These are phyloP conservation scores for Chymomyza caudatula DNA, from an alignment of 2,888 invertebrate genomes.

Conservation along the genomic window DNA sequence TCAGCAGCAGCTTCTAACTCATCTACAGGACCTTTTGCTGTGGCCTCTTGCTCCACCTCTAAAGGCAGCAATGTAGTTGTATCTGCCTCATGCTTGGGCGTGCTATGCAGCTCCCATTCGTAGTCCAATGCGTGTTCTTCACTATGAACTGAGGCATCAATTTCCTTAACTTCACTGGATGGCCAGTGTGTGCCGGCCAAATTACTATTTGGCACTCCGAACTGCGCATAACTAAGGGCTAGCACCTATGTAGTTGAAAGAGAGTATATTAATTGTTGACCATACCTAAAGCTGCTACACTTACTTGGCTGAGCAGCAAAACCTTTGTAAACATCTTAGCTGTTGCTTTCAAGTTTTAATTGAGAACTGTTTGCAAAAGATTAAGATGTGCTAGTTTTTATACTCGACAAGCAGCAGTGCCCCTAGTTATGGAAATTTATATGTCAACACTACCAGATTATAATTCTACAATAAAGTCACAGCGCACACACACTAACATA, in stretches of 20 bases:
- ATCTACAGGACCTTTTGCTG: slow-evolving; percentile 25
- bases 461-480: background rate
- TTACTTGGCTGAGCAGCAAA: slow-evolving; percentile 48
- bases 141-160: slow-evolving; percentile 12
- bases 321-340: slow-evolving; percentile 43
- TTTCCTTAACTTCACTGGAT: background rate
- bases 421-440: slow-evolving; percentile 27
- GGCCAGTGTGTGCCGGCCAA: background rate
- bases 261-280: background rate
- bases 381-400: slow-evolving; percentile 31
- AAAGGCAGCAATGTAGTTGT: slow-evolving; percentile 31
- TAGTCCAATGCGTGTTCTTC: slow-evolving; percentile 35
- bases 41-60: slow-evolving; percentile 13
- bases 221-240: slow-evolving; percentile 39
- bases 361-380: slow-evolving; percentile 29
- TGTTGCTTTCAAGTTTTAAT: slow-evolving; percentile 4
- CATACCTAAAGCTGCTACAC: background rate
- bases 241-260: background rate
- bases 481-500: background rate
- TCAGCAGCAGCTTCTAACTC: slow-evolving; percentile 26
- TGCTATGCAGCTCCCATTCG: background rate
- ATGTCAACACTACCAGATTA: slow-evolving; percentile 38
- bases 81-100: background rate
- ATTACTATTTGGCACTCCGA: background rate
- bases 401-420: slow-evolving; percentile 33